Percentiles rank a stretch among this genome's conserved stretches.
phyloP scores from a whole-genome alignment of 1,140 invertebrate species.

The Pogonomyrmex californicus region DNA sequence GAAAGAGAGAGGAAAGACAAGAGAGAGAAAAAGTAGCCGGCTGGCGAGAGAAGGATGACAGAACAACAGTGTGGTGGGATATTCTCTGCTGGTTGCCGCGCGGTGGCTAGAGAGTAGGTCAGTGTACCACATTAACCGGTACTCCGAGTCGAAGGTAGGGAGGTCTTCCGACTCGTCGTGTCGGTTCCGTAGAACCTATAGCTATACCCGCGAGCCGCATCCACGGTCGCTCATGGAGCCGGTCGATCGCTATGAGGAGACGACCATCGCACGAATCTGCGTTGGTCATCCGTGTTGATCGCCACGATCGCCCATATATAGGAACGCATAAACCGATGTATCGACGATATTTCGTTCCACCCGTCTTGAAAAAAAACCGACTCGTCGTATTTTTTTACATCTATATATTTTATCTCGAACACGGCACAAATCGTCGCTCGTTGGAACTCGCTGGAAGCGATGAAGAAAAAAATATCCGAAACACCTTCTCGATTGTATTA shows the following conservation, averaged over 20 bases:
- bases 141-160: constrained; percentile 66
- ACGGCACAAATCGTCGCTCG: no score
- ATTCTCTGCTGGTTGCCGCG: constrained; percentile 64
- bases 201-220: constrained; percentile 61
- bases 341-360: no score
- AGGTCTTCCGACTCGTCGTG: constrained; percentile 85
- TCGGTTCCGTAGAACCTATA: constrained; percentile 85
- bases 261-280: not conserved
- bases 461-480: not conserved
- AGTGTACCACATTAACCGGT: constrained; percentile 87
- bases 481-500: not conserved
- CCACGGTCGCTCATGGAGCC: constrained; percentile 68
- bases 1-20: constrained; percentile 37
- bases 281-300: not conserved
- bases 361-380: not conserved
- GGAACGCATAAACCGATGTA: not conserved
- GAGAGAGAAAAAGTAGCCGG: constrained; percentile 52
- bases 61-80: constrained; percentile 75
- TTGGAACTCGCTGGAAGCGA: not conserved
- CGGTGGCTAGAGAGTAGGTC: constrained; percentile 84
- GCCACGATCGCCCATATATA: not conserved
- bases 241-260: constrained; percentile 51
- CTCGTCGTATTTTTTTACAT: not conserved
- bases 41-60: constrained; percentile 75
- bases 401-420: not conserved